Percentiles rank a stretch among this genome's conserved stretches.
These are phyloP conservation scores for Apteryx mantelli DNA, from an alignment of 2,113 vertebrate species.

Conservation along the genomic window DNA sequence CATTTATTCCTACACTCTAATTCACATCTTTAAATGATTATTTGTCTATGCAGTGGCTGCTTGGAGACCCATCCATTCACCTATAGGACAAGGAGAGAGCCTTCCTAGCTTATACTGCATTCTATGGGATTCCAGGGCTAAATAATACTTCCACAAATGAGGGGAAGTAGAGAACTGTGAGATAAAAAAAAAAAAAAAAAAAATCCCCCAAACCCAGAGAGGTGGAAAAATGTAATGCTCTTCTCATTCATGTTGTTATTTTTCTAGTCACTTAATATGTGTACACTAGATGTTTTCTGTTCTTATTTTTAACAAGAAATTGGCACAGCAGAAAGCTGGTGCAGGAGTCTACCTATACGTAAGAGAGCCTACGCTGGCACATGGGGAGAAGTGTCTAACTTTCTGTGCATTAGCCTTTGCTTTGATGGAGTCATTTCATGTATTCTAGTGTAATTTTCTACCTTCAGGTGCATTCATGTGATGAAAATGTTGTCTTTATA, in stretches of 20 bases:
- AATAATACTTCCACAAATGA: not conserved
- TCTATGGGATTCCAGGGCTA: not conserved
- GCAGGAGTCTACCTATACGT: not conserved
- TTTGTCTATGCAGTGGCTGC: not conserved
- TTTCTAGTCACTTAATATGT: not conserved
- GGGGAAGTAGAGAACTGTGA: not conserved
- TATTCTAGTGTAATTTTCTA: not conserved
- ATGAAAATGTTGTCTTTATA: not conserved
- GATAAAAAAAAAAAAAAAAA: not conserved
- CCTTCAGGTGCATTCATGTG: not conserved
- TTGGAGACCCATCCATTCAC: not conserved
- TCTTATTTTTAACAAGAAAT: not conserved
- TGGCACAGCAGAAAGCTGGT: not conserved
- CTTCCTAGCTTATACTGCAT: not conserved
- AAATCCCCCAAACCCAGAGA: not conserved
- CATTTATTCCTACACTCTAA: rapidly evolving
- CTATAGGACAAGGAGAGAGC: not conserved
- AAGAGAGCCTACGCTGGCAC: not conserved
- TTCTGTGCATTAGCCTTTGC: not conserved
- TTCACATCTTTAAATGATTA: not conserved
- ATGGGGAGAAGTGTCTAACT: not conserved
- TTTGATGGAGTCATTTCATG: not conserved
- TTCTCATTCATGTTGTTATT: not conserved
- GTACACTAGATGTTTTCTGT: not conserved
- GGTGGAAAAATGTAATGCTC: rapidly evolving